These are phyloP conservation scores for Anarrhichthys ocellatus DNA, from an alignment of 2,113 vertebrate genomes.

Conservation along the genomic window DNA sequence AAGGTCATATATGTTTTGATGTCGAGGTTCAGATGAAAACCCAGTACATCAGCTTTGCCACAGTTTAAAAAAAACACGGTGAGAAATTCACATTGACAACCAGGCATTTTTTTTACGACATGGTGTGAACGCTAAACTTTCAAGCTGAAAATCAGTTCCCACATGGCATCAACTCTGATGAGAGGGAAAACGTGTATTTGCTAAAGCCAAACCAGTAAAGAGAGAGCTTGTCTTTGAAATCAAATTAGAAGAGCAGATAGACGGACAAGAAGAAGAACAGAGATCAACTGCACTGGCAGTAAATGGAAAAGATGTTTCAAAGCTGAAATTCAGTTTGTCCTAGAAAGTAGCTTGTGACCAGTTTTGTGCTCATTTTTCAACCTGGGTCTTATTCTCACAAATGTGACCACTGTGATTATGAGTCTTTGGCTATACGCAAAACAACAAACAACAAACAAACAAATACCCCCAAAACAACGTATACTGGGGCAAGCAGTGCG, in stretches of 20 bases:
- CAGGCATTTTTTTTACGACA: not conserved
- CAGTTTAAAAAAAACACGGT: conserved; percentile 2
- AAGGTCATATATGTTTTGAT: conserved; percentile 5
- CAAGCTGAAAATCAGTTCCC: not conserved
- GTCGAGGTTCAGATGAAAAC: conserved; percentile 25
- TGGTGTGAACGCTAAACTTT: not conserved
- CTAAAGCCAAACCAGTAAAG: not conserved
- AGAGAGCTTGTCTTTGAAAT: conserved; percentile 21
- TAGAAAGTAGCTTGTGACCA: not conserved
- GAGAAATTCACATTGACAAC: not conserved
- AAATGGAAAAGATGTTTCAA: not conserved
- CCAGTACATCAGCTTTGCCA: conserved; percentile 2
- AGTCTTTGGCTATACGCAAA: not conserved
- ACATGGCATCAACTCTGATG: not conserved
- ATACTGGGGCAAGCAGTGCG: no score
- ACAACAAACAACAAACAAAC: not conserved
- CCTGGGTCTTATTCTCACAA: not conserved
- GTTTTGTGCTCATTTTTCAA: not conserved
- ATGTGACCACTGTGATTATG: not conserved
- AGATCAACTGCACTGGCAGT: not conserved
- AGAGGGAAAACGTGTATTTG: not conserved
- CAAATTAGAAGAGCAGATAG: conserved; percentile 4
- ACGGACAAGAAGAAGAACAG: not conserved
- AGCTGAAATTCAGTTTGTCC: not conserved
- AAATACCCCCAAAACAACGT: not conserved